Conservation (phyloP, 2,888 invertebrate species). For the Troilus luridus region DNA sequence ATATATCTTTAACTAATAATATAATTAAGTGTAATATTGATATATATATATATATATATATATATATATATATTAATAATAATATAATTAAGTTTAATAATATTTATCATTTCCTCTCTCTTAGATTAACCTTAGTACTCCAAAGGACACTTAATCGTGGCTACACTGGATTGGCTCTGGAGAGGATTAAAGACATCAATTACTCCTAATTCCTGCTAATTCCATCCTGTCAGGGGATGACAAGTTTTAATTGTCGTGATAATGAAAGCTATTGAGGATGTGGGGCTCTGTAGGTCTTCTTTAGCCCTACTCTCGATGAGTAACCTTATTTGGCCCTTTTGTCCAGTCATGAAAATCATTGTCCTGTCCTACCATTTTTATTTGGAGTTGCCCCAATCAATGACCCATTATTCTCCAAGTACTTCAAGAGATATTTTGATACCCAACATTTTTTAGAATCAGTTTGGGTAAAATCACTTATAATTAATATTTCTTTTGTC, state of each 20-base stretch:
- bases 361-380: neutral
- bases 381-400: neutral
- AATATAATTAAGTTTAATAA: neutral
- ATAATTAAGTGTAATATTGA: no score
- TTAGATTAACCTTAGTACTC: no score
- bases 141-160: neutral
- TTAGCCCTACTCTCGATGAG: no score
- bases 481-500: no score
- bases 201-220: conserved; percentile 54
- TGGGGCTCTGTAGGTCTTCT: neutral
- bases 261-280: conserved; percentile 55
- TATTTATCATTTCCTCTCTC: neutral
- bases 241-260: conserved; percentile 53
- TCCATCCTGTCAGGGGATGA: conserved; percentile 40
- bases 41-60: no score
- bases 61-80: no score
- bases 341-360: neutral
- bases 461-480: neutral
- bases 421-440: neutral
- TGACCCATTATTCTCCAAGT: neutral
- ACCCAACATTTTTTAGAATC: neutral
- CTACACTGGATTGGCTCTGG: neutral
- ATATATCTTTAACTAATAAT: no score
- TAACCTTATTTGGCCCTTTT: neutral
- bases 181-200: conserved; percentile 44